Conservation (phyloP, 2,888 invertebrate species). For the Griposia aprilina region DNA sequence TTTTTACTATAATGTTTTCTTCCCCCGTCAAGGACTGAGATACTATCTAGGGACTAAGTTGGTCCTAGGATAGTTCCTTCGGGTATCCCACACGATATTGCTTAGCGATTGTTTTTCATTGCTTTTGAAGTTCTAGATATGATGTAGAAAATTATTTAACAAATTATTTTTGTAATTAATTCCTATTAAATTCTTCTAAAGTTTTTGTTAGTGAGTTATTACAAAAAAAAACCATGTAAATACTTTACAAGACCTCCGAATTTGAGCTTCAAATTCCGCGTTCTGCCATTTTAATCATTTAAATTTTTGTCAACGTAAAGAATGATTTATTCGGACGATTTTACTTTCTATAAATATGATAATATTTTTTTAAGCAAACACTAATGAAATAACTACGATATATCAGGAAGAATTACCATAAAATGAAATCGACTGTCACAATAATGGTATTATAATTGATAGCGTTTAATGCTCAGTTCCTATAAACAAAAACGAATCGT, state of each 20-base stretch:
- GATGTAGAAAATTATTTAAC: not conserved
- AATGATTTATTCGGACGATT: not conserved
- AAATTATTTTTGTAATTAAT: too few relatives aligned
- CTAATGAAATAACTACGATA: not conserved
- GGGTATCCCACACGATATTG: not conserved
- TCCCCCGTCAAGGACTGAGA: not conserved
- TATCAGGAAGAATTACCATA: conserved; percentile 11
- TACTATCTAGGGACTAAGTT: not conserved
- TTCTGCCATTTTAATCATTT: not conserved
- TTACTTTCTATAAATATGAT: not conserved
- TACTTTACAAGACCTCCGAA: not conserved
- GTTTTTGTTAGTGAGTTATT: not conserved
- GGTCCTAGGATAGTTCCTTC: conserved; percentile 12
- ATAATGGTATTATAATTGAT: conserved; percentile 41
- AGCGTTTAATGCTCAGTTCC: too few relatives aligned
- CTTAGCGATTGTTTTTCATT: not conserved
- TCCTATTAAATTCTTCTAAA: not conserved
- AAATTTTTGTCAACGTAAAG: not conserved
- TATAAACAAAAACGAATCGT: too few relatives aligned
- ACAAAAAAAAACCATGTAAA: not conserved
- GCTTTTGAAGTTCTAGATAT: not conserved
- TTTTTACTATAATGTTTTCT: not conserved
- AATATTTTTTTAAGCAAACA: conserved; percentile 14
- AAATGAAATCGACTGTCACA: conserved; percentile 1
- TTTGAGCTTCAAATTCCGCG: not conserved